Evolutionary conservation across 1,140 invertebrate genomes (phyloP).

Genomic region (Drosophila fuyamai): DNA sequence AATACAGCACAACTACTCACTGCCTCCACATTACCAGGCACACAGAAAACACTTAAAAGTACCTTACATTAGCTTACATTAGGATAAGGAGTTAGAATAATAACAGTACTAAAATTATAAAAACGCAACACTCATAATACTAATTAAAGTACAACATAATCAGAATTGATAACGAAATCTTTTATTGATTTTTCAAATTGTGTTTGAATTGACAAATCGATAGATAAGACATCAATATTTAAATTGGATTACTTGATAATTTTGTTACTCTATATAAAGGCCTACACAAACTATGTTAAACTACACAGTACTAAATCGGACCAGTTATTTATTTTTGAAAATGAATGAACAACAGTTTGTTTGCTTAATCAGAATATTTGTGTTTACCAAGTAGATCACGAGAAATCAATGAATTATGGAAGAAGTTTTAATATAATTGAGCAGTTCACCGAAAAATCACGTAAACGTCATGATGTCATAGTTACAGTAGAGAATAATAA

Average conservation of each 20-base stretch:
- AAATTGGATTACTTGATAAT: no score
- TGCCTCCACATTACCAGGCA: conserved; percentile 60
- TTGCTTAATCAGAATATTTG: neutral
- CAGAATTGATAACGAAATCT: no score
- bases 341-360: no score
- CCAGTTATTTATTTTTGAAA: neutral
- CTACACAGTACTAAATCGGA: no score
- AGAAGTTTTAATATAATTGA: neutral
- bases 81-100: neutral
- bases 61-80: conserved; percentile 1
- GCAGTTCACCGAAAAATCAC: neutral
- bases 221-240: no score
- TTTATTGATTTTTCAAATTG: no score
- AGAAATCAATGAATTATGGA: conserved; percentile 3
- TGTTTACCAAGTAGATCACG: conserved; percentile 3
- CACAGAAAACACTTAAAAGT: conserved; percentile 23
- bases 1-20: conserved; percentile 67
- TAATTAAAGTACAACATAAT: no score
- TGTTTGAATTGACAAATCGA: no score
- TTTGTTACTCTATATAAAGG: no score
- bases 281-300: no score
- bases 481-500: neutral
- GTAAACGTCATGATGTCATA: conserved; percentile 1
- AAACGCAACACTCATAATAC: no score
- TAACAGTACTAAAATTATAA: no score